Evolutionary conservation across 2,113 vertebrate species (phyloP).

Genomic region (Eonycteris spelaea): DNA sequence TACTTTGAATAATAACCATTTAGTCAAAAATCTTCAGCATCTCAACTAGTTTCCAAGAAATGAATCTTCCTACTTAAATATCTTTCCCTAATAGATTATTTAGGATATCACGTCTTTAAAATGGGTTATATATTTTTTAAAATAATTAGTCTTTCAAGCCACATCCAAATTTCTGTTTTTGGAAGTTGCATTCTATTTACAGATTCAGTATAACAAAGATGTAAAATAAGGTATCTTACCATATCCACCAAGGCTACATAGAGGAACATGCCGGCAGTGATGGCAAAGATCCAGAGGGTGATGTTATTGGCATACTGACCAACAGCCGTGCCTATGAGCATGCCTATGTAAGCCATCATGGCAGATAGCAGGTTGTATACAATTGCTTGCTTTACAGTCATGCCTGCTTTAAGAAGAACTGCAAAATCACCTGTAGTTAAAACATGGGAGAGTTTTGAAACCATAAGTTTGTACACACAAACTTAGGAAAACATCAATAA

Average conservation of each 20-base stretch:
- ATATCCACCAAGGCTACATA: conserved; percentile 98
- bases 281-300: conserved; percentile 97
- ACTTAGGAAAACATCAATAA: not conserved
- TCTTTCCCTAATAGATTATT: not conserved
- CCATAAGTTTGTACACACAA: not conserved
- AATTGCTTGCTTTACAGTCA: conserved; percentile 97
- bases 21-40: not conserved
- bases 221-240: conserved; percentile 83
- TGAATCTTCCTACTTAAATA: not conserved
- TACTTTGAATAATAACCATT: not conserved
- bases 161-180: not conserved
- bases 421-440: conserved; percentile 93
- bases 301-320: conserved; percentile 97
- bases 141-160: not conserved
- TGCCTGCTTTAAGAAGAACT: conserved; percentile 97
- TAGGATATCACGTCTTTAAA: not conserved
- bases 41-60: not conserved
- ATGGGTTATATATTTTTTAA: not conserved
- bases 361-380: conserved; percentile 98
- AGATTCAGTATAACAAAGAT: not conserved
- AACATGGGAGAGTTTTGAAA: not conserved
- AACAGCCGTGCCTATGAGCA: conserved; percentile 95
- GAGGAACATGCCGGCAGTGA: conserved; percentile 99
- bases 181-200: not conserved
- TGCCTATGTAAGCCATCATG: conserved; percentile 97